These are phyloP conservation scores for Tribolium castaneum DNA, from an alignment of 1,140 invertebrate species.

Conservation along the genomic window DNA sequence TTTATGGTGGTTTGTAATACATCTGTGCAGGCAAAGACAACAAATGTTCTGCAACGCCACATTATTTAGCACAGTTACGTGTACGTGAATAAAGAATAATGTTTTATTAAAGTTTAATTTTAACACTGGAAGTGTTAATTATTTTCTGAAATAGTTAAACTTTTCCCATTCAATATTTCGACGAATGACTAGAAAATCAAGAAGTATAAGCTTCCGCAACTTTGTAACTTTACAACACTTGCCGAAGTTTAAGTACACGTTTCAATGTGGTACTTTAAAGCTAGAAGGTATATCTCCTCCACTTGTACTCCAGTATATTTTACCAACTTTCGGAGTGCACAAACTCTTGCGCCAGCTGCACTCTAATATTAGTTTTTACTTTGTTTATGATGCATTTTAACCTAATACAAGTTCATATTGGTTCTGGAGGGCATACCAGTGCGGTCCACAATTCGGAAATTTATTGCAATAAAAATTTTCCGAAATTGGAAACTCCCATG, in stretches of 20 bases:
- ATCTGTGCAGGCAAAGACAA: background rate
- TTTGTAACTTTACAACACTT: conserved; percentile 34
- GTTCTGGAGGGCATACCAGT: background rate
- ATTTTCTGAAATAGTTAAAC: background rate
- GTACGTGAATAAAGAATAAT: too few relatives aligned
- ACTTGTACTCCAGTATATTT: conserved; percentile 36
- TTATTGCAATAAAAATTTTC: background rate
- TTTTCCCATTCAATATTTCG: background rate
- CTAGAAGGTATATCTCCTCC: conserved; percentile 17
- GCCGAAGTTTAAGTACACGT: conserved; percentile 7
- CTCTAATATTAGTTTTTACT: conserved; percentile 38
- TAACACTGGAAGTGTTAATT: background rate
- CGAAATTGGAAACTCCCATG: background rate
- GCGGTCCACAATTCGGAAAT: background rate
- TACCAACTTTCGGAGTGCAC: conserved; percentile 29
- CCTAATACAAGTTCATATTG: conserved; percentile 34
- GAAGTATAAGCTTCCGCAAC: conserved; percentile 13
- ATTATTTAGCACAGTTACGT: background rate
- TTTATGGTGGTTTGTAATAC: background rate
- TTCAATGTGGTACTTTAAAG: conserved; percentile 33
- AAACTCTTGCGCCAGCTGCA: conserved; percentile 23
- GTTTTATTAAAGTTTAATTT: too few relatives aligned
- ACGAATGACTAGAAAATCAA: conserved; percentile 4
- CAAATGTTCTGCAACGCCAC: background rate
- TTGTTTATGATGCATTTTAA: conserved; percentile 43